Conservation (phyloP, 2,888 invertebrate genomes). For the Brenthis hecate region DNA sequence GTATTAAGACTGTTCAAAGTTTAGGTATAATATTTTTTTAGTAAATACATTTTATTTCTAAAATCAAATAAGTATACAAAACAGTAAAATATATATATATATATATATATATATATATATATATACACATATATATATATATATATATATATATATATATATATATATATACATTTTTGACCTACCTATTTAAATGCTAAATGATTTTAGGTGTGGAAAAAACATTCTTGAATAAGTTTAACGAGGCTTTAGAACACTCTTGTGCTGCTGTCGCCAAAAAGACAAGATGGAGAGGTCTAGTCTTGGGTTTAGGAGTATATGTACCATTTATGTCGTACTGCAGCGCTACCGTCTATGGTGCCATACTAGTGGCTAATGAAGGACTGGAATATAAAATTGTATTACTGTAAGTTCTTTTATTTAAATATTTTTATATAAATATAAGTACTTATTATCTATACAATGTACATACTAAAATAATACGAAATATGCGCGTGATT, state of each 20-base stretch:
- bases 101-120: too few relatives aligned
- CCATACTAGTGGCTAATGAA: constrained; percentile 84
- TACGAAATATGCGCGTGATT: too few relatives aligned
- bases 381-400: constrained; percentile 84
- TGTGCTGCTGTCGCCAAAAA: constrained; percentile 80
- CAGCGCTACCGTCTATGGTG: constrained; percentile 87
- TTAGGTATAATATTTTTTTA: constrained; percentile 63
- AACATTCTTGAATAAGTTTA: constrained; percentile 81
- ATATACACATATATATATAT: neutral
- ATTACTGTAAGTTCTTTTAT: constrained; percentile 78
- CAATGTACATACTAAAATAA: too few relatives aligned
- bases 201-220: constrained; percentile 73
- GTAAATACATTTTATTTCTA: neutral
- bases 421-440: neutral
- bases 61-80: too few relatives aligned
- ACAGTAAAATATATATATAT: neutral
- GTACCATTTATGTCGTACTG: constrained; percentile 87
- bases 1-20: constrained; percentile 85
- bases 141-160: neutral
- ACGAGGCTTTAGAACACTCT: constrained; percentile 73
- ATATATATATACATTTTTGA: neutral
- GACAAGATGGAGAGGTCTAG: constrained; percentile 85
- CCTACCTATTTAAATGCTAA: too few relatives aligned
- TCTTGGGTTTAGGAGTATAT: constrained; percentile 86
- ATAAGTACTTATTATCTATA: too few relatives aligned